These are phyloP conservation scores for Tineola bisselliella DNA, from an alignment of 2,888 invertebrate species.

Conservation along the genomic window DNA sequence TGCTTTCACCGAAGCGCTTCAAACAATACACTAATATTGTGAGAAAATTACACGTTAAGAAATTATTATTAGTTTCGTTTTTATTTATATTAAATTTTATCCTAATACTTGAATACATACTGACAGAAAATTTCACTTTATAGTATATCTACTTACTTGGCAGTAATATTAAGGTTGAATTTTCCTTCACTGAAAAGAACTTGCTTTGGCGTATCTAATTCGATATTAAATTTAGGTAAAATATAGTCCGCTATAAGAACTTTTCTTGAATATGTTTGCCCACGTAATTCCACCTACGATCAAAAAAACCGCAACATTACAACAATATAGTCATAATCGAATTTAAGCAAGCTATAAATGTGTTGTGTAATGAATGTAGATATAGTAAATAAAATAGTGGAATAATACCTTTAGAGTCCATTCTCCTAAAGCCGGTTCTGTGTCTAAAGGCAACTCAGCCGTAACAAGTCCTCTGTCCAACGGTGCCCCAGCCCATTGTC, in stretches of 20 bases:
- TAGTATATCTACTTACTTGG: slow-evolving; percentile 71
- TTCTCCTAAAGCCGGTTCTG: slow-evolving; percentile 84
- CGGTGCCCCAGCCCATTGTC: slow-evolving; percentile 77
- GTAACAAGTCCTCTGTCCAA: slow-evolving; percentile 79
- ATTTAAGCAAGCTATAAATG: neutral
- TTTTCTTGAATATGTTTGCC: slow-evolving; percentile 73
- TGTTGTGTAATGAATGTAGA: neutral
- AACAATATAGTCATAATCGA: neutral
- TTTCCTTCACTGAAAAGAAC: slow-evolving; percentile 82
- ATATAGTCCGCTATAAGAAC: slow-evolving; percentile 91
- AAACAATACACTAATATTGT: neutral
- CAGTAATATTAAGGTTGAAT: slow-evolving; percentile 80
- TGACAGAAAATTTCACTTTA: neutral
- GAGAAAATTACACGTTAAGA: neutral
- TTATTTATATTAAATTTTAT: neutral
- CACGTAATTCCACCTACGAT: slow-evolving; percentile 48
- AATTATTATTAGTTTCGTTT: neutral
- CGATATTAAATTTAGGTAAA: slow-evolving; percentile 92
- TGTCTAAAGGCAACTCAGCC: slow-evolving; percentile 79
- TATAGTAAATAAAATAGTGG: neutral
- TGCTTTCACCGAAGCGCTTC: neutral
- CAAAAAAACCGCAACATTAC: neutral
- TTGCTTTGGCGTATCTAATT: slow-evolving; percentile 83
- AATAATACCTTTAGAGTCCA: slow-evolving; percentile 78
- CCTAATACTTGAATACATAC: neutral